These are phyloP conservation scores for Scophthalmus maximus DNA, from an alignment of 2,113 vertebrate species.

Conservation along the genomic window DNA sequence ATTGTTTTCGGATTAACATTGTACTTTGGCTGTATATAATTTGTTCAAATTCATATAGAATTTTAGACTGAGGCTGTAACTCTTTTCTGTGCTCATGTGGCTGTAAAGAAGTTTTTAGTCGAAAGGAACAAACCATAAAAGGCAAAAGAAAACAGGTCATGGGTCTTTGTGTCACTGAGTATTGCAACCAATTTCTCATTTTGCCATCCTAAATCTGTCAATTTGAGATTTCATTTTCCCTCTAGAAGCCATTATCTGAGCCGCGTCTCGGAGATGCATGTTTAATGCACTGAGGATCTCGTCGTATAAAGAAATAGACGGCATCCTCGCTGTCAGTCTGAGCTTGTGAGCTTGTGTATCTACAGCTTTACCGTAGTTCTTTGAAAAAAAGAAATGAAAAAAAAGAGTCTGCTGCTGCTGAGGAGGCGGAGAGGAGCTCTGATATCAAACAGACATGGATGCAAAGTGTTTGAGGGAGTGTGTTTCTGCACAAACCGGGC, in stretches of 20 bases:
- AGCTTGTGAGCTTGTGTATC: neutral
- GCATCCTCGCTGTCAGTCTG: constrained; percentile 9
- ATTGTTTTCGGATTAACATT: neutral
- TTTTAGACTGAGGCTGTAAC: neutral
- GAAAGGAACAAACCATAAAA: neutral
- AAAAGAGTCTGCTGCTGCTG: neutral
- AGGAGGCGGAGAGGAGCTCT: neutral
- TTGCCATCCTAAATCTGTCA: constrained; percentile 20
- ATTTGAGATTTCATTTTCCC: constrained; percentile 37
- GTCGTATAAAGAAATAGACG: constrained; percentile 23
- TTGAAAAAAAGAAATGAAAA: neutral
- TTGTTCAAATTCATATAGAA: neutral
- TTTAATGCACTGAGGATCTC: constrained; percentile 8
- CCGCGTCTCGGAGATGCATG: constrained; percentile 23
- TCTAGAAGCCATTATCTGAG: constrained; percentile 26
- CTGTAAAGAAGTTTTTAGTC: neutral
- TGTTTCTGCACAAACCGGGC: constrained; percentile 16
- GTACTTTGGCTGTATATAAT: neutral
- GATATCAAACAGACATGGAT: neutral
- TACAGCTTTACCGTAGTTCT: constrained; percentile 15
- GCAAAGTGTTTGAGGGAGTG: constrained; percentile 23
- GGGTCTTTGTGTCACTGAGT: constrained; percentile 7
- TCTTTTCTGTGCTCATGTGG: neutral
- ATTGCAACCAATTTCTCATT: constrained; percentile 22
- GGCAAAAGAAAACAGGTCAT: neutral